Percentiles rank a stretch among this genome's conserved stretches.
Conservation (phyloP, 1,140 invertebrate genomes). For the Wasmannia auropunctata region DNA sequence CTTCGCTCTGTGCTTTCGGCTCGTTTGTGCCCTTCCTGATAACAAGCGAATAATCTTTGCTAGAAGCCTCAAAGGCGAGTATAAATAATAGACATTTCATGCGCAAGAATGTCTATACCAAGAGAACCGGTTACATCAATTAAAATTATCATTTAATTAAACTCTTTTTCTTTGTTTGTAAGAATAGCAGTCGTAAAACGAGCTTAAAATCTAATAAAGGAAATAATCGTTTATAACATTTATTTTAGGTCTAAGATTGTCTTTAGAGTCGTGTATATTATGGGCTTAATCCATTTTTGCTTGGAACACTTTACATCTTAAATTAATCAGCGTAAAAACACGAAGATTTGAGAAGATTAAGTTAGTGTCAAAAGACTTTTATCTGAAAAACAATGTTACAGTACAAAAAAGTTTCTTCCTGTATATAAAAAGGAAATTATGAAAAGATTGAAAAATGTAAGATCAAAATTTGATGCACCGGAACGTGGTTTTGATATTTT, state of each 20-base stretch:
- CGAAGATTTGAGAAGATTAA: neutral
- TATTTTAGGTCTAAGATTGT: neutral
- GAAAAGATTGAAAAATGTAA: neutral
- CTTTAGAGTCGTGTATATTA: neutral
- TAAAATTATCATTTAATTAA: neutral
- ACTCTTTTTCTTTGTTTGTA: neutral
- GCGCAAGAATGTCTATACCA: neutral
- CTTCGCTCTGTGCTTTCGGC: neutral
- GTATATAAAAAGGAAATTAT: neutral
- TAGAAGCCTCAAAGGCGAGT: neutral
- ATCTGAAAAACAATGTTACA: neutral
- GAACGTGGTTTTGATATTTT: neutral
- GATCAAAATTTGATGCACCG: neutral
- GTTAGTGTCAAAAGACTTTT: neutral
- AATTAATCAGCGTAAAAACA: too few species aligned
- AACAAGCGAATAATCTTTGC: conserved; percentile 3
- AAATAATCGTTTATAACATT: neutral
- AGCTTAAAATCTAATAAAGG: neutral
- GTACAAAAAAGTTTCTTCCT: neutral
- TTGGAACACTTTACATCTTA: neutral
- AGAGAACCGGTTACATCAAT: neutral
- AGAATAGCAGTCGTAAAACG: neutral
- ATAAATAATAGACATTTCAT: neutral
- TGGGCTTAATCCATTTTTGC: neutral
- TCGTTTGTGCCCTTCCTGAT: conserved; percentile 10